These are phyloP conservation scores for Andrena hattorfiana DNA, from an alignment of 2,888 invertebrate species.

Conservation along the genomic window DNA sequence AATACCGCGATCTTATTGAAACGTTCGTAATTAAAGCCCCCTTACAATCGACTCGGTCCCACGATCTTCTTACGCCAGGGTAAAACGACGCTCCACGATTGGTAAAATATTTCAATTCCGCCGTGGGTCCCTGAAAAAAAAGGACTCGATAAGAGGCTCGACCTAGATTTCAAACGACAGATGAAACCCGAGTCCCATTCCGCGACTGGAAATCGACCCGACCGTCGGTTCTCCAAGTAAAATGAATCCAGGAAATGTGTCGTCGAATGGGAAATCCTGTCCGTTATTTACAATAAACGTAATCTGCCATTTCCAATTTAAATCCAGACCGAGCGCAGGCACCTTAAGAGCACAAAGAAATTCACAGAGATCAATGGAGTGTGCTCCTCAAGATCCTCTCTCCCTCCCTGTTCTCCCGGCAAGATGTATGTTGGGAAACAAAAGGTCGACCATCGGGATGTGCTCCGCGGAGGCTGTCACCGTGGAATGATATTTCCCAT, in stretches of 20 bases:
- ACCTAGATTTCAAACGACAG: slow-evolving; percentile 42
- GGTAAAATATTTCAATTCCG: slow-evolving; percentile 48
- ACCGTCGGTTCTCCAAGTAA: slow-evolving; percentile 27
- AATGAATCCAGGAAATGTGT: slow-evolving; percentile 31
- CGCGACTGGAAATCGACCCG: slow-evolving; percentile 35
- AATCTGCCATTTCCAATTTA: too few relatives aligned
- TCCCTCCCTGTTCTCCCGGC: too few relatives aligned
- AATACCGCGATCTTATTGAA: slow-evolving; percentile 14
- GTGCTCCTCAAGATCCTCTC: too few relatives aligned
- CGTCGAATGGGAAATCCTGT: slow-evolving; percentile 36
- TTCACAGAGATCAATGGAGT: too few relatives aligned
- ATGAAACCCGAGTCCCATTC: slow-evolving; percentile 23
- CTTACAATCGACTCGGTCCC: not conserved
- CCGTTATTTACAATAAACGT: slow-evolving; percentile 27
- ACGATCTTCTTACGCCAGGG: slow-evolving; percentile 15
- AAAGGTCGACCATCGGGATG: slow-evolving; percentile 18
- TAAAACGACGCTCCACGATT: not conserved
- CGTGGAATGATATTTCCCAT: slow-evolving; percentile 40
- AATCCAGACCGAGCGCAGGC: too few relatives aligned
- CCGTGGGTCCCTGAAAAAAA: slow-evolving; percentile 12
- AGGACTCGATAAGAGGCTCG: slow-evolving; percentile 44
- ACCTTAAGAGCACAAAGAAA: too few relatives aligned
- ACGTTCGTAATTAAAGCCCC: slow-evolving; percentile 24
- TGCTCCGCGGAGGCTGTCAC: slow-evolving; percentile 31
- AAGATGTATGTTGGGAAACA: not conserved